phyloP scores from a whole-genome alignment of 2,888 invertebrate species.

The Hybos culiciformis region DNA sequence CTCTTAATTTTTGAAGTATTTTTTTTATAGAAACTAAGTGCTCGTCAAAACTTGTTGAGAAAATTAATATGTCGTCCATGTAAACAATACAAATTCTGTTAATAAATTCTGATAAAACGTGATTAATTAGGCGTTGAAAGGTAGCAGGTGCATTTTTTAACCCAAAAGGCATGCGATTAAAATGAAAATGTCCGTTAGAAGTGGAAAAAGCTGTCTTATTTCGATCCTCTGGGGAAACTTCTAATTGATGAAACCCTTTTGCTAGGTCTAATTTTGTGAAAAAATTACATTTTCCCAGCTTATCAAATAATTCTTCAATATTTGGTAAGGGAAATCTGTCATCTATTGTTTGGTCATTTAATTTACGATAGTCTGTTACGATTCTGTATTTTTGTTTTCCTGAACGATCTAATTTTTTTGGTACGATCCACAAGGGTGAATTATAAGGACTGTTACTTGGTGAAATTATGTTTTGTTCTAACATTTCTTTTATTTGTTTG shows the following conservation, averaged over 20 bases:
- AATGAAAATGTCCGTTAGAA: background rate
- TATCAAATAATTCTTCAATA: conserved; percentile 12
- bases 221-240: background rate
- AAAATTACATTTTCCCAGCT: conserved; percentile 10
- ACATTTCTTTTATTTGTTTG: background rate
- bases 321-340: conserved; percentile 4
- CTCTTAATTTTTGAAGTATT: background rate
- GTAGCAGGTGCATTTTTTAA: background rate
- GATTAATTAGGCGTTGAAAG: background rate
- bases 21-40: background rate
- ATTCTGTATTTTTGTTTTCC: too few species aligned
- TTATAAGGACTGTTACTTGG: too few species aligned
- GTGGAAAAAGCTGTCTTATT: conserved; percentile 1
- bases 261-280: conserved; percentile 12
- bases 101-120: background rate
- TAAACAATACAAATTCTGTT: background rate
- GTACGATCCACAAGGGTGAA: too few species aligned
- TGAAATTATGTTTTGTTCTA: background rate
- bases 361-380: too few species aligned
- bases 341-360: conserved; percentile 6
- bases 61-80: background rate
- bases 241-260: conserved; percentile 12
- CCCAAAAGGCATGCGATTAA: background rate
- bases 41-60: background rate
- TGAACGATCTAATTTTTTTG: too few species aligned